A percentile compares a stretch with the other conserved stretches of the same genome.
Evolutionary conservation across 30 jellyfish, hydroid and myxozoan species (phyloP).

Genomic region (Clytia hemisphaerica): DNA sequence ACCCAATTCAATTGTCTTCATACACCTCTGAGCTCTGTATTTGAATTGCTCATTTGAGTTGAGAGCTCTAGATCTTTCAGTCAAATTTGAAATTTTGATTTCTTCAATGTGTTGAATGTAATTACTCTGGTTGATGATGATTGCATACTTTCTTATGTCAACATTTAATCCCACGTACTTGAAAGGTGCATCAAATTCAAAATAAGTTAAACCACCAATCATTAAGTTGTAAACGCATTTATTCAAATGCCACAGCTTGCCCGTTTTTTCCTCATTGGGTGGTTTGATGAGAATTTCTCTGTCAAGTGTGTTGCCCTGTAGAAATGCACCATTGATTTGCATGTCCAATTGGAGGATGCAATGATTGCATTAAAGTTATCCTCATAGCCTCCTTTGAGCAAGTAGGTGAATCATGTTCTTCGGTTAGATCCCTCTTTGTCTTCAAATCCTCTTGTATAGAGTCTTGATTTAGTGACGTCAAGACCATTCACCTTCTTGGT

Average conservation of each 20-base stretch:
- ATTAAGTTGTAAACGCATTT: conserved; percentile 23
- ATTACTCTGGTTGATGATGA: background rate
- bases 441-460: conserved; percentile 42
- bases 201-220: background rate
- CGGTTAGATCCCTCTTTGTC: conserved; percentile 18
- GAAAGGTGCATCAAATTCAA: background rate
- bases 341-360: conserved; percentile 24
- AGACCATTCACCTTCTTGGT: background rate
- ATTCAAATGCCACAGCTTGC: conserved; percentile 21
- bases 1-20: conserved; percentile 32
- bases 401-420: conserved; percentile 34
- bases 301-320: conserved; percentile 44
- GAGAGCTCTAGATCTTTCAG: conserved; percentile 21
- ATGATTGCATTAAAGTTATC: conserved; percentile 1
- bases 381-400: conserved; percentile 35
- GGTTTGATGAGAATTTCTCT: conserved; percentile 44
- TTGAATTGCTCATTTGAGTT: conserved; percentile 9
- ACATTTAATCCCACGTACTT: background rate
- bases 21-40: conserved; percentile 18
- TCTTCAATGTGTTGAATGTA: conserved; percentile 10
- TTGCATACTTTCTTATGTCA: background rate
- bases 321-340: conserved; percentile 40
- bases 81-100: conserved; percentile 3
- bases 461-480: conserved; percentile 13
- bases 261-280: conserved; percentile 31